These are phyloP conservation scores for Anoplius nigerrimus DNA, from an alignment of 2,888 invertebrate species.

Conservation along the genomic window DNA sequence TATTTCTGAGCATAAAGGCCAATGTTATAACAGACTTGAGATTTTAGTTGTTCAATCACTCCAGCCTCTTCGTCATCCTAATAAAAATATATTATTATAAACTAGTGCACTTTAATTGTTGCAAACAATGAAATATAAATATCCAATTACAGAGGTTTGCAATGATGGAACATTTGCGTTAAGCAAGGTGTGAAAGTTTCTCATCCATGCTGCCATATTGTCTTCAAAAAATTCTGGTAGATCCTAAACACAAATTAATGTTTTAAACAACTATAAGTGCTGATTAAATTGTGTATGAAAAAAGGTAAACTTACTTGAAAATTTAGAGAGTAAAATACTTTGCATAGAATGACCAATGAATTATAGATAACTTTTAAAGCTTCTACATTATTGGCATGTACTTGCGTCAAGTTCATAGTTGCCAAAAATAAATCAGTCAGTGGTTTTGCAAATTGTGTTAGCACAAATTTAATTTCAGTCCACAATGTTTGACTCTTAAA, in stretches of 20 bases:
- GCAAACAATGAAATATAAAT: neutral
- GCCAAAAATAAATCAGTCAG: constrained; percentile 94
- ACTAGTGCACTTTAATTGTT: neutral
- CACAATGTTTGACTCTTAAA: constrained; percentile 96
- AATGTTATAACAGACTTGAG: constrained; percentile 97
- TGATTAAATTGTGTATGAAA: neutral
- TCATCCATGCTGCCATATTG: constrained; percentile 97
- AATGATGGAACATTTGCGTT: constrained; percentile 86
- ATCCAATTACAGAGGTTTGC: constrained; percentile 76
- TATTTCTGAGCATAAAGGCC: constrained; percentile 97
- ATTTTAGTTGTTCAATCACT: constrained; percentile 91
- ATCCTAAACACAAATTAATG: constrained; percentile 78
- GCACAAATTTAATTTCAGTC: constrained; percentile 97
- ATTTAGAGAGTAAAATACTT: constrained; percentile 98
- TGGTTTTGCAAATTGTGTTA: constrained; percentile 95
- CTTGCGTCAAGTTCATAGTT: constrained; percentile 87
- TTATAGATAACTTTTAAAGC: constrained; percentile 92
- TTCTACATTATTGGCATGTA: constrained; percentile 86
- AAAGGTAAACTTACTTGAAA: constrained; percentile 81
- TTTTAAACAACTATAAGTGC: neutral
- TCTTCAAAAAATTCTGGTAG: constrained; percentile 99
- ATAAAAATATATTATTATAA: constrained; percentile 42
- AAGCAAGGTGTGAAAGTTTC: constrained; percentile 88
- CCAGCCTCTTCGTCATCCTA: constrained; percentile 92
- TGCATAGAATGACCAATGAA: constrained; percentile 91